phyloP scores from a whole-genome alignment of 1,140 invertebrate species.

The Drosophila busckii region DNA sequence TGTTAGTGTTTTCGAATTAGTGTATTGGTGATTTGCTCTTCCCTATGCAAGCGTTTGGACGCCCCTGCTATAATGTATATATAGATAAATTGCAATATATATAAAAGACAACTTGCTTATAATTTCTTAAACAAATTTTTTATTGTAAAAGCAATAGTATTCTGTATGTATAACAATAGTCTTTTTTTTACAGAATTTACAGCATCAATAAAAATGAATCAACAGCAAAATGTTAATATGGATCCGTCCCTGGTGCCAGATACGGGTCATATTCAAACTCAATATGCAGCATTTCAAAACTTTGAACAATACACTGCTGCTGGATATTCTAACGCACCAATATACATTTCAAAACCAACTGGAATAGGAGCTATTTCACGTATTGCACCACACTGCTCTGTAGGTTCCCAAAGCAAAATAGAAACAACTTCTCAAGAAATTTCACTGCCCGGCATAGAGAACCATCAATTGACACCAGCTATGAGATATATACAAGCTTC shows the following conservation, averaged over 20 bases:
- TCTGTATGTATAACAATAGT: too few species aligned
- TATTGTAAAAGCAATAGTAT: too few species aligned
- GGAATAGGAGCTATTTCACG: conserved; percentile 51
- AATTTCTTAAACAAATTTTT: too few species aligned
- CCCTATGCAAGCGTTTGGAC: too few species aligned
- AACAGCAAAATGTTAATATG: conserved; percentile 48
- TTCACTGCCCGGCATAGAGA: conserved; percentile 81
- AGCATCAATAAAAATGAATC: conserved; percentile 58
- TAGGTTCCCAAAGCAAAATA: conserved; percentile 80
- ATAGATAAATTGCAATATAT: too few species aligned
- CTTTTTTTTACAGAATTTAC: conserved; percentile 13
- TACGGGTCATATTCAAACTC: conserved; percentile 46
- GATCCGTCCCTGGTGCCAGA: conserved; percentile 48
- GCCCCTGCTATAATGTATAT: too few species aligned
- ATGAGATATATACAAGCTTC: conserved; percentile 71
- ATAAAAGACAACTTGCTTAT: too few species aligned
- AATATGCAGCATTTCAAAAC: conserved; percentile 79
- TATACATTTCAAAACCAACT: conserved; percentile 54
- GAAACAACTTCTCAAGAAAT: conserved; percentile 82
- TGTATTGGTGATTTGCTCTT: too few species aligned
- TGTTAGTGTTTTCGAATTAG: too few species aligned
- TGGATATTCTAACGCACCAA: conserved; percentile 79
- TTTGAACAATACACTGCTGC: conserved; percentile 82
- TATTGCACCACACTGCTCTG: conserved; percentile 70
- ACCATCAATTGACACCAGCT: conserved; percentile 80